A percentile compares a stretch with the other conserved stretches of the same genome.
Conservation (phyloP, 2,888 invertebrate species). For the Tigriopus californicus region DNA sequence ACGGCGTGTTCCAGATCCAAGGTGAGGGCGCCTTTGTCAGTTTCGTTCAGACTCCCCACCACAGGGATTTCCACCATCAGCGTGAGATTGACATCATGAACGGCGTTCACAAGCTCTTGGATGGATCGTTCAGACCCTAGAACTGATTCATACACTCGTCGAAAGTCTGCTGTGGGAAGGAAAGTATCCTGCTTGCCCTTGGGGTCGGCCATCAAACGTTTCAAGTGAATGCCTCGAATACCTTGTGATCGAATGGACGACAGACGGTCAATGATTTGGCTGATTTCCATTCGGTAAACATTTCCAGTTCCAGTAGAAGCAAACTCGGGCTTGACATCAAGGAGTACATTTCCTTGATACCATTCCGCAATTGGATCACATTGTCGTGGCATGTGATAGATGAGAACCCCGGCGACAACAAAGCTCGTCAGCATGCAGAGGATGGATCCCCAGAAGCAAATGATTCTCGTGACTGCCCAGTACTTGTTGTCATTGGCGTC, state of each 20-base stretch:
- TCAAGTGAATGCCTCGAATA: too few relatives aligned
- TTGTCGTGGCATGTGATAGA: background rate
- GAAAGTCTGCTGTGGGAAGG: background rate
- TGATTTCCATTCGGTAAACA: too few relatives aligned
- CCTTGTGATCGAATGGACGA: too few relatives aligned
- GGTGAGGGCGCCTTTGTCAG: background rate
- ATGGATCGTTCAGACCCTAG: background rate
- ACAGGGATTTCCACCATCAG: slow-evolving; percentile 4
- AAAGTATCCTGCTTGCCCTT: too few relatives aligned
- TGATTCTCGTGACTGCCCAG: background rate
- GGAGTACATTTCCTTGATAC: slow-evolving; percentile 9
- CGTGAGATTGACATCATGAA: background rate
- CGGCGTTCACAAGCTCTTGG: background rate
- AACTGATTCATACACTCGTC: background rate
- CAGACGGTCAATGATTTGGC: too few relatives aligned
- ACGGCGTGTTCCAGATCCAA: slow-evolving; percentile 5
- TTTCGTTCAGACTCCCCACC: background rate
- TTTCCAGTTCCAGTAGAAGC: background rate
- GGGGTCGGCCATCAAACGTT: too few relatives aligned
- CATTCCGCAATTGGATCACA: slow-evolving; percentile 7
- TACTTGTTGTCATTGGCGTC: slow-evolving; percentile 1
- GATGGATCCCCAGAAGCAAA: slow-evolving; percentile 13
- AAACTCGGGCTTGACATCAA: background rate
- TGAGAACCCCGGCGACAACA: background rate
- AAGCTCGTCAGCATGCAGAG: background rate